Evolutionary conservation across 2,888 invertebrate genomes (phyloP).

Genomic region (Hydriomena furcata): DNA sequence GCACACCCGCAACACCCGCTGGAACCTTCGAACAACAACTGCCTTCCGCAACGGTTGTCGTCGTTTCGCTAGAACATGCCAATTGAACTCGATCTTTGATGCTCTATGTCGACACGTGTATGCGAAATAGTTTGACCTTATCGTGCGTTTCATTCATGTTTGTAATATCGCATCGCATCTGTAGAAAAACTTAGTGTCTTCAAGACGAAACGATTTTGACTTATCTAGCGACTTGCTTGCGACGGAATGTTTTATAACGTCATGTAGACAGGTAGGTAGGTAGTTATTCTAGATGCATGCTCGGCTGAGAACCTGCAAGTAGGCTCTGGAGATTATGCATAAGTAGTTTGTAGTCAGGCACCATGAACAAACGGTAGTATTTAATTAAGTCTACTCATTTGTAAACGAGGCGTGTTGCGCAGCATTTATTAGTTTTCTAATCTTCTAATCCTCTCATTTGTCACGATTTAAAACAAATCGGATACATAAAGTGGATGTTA

Average conservation of each 20-base stretch:
- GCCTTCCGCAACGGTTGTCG: slow-evolving; percentile 57
- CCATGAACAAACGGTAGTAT: slow-evolving; percentile 19
- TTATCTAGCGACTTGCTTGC: too few relatives aligned
- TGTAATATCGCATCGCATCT: slow-evolving; percentile 12
- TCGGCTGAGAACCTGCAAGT: neutral
- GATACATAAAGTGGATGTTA: slow-evolving; percentile 55
- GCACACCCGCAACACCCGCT: slow-evolving; percentile 36
- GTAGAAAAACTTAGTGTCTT: neutral
- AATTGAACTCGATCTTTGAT: slow-evolving; percentile 29
- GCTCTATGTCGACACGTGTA: slow-evolving; percentile 22
- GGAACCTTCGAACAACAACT: slow-evolving; percentile 57
- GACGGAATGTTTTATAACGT: too few relatives aligned
- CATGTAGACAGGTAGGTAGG: too few relatives aligned
- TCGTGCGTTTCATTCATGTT: slow-evolving; percentile 26
- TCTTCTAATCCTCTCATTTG: slow-evolving; percentile 35
- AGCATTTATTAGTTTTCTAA: slow-evolving; percentile 35
- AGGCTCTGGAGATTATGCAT: slow-evolving; percentile 1
- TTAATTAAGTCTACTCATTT: slow-evolving; percentile 31
- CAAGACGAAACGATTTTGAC: neutral
- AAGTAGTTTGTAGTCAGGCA: neutral
- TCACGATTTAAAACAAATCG: slow-evolving; percentile 44
- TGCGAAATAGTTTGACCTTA: slow-evolving; percentile 32
- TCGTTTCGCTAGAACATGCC: slow-evolving; percentile 40
- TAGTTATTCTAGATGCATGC: too few relatives aligned
- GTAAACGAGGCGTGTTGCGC: slow-evolving; percentile 25